Base-by-base conservation (phyloP, 2,888 invertebrate species). In the Hedya salicella region DNA sequence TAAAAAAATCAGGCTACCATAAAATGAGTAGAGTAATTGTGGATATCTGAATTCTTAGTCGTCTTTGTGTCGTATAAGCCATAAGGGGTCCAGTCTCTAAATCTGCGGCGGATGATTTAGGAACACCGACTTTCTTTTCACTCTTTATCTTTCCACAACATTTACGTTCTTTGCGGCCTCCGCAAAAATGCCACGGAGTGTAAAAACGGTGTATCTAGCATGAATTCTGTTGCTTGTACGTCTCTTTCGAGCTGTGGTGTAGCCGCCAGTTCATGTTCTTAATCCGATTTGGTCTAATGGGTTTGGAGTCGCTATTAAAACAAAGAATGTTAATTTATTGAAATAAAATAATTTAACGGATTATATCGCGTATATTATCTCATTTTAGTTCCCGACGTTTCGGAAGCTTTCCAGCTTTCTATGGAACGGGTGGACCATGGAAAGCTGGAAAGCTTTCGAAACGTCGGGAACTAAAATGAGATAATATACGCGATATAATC, bases 81-180 rank as follows among this genome's bases (percentile, higher is more conserved):
- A 14, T 21, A 30, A 44, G 44, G 56, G 59, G 16, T 44, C 60
- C 36, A 36, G 9, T 11, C 50, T 48, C 56, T 46, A 50, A 60
- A 61, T 6, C 36, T 11, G 16, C 57, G 66, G 60, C 49, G 57
- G 17, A 70, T 75, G 78, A 77, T 79, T 79, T 77, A 76, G 70
- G 68, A 50, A 39, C 59, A 39, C 54, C 63, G 70, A 70, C 68
- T 71, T 74, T 74, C 75, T 72, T 74, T 75, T 70, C 71, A 72
- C 73, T 75, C 75, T 78, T 80, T 79, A 80, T 80, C 80, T 80
- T 80, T 80, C 77, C 78, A 73, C 73, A 67, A 80, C 79, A 80
- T 78, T 79, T 76, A 70, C 64, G 61, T 66, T 19, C 50, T 49
- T 13, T 36, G 46, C 56, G 17, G 17, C 39, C 30, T 44, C 59